Conservation (phyloP, 2,888 invertebrate genomes). For the Onthophagus sagittarius region DNA sequence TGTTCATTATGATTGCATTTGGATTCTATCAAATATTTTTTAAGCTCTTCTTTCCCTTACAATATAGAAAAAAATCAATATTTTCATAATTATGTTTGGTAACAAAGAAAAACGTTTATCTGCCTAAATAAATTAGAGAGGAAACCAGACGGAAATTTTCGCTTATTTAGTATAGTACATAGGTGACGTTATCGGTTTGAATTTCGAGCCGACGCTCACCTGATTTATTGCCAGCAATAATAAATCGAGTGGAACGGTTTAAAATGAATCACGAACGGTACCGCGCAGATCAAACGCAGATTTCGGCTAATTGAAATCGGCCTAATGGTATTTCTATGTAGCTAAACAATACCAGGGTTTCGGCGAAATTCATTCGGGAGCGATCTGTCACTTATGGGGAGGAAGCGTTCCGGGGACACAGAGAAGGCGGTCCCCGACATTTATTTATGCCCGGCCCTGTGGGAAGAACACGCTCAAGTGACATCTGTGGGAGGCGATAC, state of each 20-base stretch:
- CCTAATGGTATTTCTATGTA: slow-evolving; percentile 50
- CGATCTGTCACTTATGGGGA: slow-evolving; percentile 48
- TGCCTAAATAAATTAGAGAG: no score
- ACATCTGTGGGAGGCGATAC: slow-evolving; percentile 28
- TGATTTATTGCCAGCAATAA: slow-evolving; percentile 1
- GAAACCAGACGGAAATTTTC: not conserved
- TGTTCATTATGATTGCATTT: no score
- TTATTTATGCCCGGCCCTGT: slow-evolving; percentile 34
- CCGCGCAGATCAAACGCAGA: slow-evolving; percentile 19
- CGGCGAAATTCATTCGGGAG: slow-evolving; percentile 40
- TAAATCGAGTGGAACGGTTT: slow-evolving; percentile 8
- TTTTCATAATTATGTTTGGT: no score
- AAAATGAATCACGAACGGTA: not conserved
- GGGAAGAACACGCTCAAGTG: slow-evolving; percentile 31
- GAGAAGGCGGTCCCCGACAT: slow-evolving; percentile 41
- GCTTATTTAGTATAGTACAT: not conserved
- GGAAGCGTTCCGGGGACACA: slow-evolving; percentile 32
- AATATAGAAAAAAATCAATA: no score
- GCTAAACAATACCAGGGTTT: slow-evolving; percentile 38
- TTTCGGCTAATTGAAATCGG: slow-evolving; percentile 47
- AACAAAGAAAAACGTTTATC: no score
- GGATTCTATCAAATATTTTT: no score
- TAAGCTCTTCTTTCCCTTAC: no score
- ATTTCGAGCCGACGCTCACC: slow-evolving; percentile 1
- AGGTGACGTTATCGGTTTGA: not conserved